Base-by-base conservation (phyloP, 2,888 invertebrate species). In the Drosophila tanythrix region DNA sequence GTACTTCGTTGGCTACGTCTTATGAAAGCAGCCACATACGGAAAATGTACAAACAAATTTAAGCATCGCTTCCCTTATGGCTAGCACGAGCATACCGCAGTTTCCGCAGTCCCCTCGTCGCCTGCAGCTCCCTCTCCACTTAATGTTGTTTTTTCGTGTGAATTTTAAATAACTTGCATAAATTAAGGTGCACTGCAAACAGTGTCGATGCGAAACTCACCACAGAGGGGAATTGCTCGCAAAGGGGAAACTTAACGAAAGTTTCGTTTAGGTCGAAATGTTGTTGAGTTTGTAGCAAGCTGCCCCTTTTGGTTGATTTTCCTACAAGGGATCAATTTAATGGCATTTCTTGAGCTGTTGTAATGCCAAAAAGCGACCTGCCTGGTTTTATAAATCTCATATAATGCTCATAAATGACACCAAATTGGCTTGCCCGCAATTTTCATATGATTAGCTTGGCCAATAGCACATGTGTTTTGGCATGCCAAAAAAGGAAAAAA, bases 81-180 rank as follows among this genome's bases (percentile, higher is more conserved):
- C 61, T 68, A 53, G 57, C 61, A 62, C 62, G 70, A 70, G 59
- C 56, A 60, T 15, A 36, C 29, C 51, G 6, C 29, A 51, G 13
- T 38, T 21, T 40, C 50, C 38, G 31, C 56, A 31, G 27, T 43
- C 1, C 50, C 35, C 46, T 27, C 60, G 18, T 3, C 40, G 36
- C 27, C 35, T 21, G n/a, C 18, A 2, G 38, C 21, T 35, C 55
- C 31, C 50, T 3, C 48, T 4, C 11, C 58, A 33, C 65, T 61
- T 85, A 89, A 88, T 87, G 86, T 83, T 87, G 75, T 81, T 89
- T 88, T 86, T 86, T 86, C 90, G 83, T 87, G 90, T 89, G 83
- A 88, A 89, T 89, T 86, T 79, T 82, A 89, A 87, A 87, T 87
- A 87, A 88, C 86, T 81, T 85, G 90, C 83, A 87, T 87, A 87